Base-by-base conservation (phyloP, 2,888 invertebrate species). In the Mesodorylaimus sp. region DNA sequence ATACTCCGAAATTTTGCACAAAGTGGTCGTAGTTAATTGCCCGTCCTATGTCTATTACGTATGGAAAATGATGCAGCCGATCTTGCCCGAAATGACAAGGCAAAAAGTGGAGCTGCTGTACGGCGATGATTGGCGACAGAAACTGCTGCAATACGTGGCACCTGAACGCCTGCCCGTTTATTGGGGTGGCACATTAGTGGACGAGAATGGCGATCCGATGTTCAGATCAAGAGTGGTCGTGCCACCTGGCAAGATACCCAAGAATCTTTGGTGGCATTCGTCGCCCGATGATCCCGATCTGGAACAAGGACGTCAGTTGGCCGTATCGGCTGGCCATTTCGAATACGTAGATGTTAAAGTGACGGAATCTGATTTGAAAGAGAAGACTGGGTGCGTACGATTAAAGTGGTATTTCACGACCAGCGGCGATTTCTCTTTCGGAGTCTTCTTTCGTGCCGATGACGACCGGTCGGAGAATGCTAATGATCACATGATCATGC, bases 141-240 rank as follows among this genome's bases (percentile, higher is more conserved):
- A 55, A 52, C 47, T 60, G 27, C 41, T 54, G 23, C 42, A 59
- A 56, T 52, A 49, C 46, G 49, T 42, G n/a, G 48, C 47, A 25
- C 49, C 56, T 13, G 57, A 58, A 16, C 49, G 53, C 44, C 50
- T 60, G 46, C 60, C 60, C 10, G 58, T 55, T 38, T 57, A 59
- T 39, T 60, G 59, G 59, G 60, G 60, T 19, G 60, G 60, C 27
- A 57, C 51, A 23, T 45, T 57, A 36, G 54, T 56, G 2, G 59
- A 58, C 50, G 50, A 48, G 39, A 57, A 54, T 32, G 58, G 58
- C 19, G 59, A 58, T 39, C 53, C 53, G 27, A 57, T 56, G 55
- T 59, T 57, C 50, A 36, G 56, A 10, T 19, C n/a, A 7, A 19
- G 7, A 39, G 41, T 39, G 7, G 21, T 39, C 41, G 21, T 21